Percentiles rank a stretch among this genome's conserved stretches.
Evolutionary conservation across 64 coral and sea anemone genomes (phyloP).

Genomic region (Orbicella faveolata): DNA sequence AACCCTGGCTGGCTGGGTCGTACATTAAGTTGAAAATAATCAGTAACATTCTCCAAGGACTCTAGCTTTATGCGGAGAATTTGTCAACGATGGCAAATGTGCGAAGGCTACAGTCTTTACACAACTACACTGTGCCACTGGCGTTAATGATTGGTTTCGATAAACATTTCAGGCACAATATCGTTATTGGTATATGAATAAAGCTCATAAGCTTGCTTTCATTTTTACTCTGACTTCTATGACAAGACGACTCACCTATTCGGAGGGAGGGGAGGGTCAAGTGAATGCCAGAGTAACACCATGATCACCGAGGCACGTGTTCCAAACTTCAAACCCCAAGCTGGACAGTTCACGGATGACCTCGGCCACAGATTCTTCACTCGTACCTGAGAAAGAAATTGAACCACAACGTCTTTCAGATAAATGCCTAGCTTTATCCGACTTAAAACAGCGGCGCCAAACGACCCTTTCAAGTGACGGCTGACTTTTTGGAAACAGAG

Average conservation of each 20-base stretch:
- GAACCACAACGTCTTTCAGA: neutral
- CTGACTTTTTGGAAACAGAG: no score
- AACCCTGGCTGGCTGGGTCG: no score
- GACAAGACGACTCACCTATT: neutral
- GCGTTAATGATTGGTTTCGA: neutral
- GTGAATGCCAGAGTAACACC: conserved; percentile 1
- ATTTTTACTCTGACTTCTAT: neutral
- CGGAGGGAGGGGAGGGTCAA: neutral
- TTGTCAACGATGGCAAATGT: no score
- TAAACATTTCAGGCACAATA: neutral
- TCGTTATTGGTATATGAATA: neutral
- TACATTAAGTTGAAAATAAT: no score
- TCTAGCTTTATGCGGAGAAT: no score
- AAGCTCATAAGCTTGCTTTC: neutral
- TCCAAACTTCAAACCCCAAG: conserved; percentile 34
- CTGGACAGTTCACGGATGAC: conserved; percentile 21
- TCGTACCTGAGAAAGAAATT: conserved; percentile 8
- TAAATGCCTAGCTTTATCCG: no score
- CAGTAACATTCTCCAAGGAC: no score
- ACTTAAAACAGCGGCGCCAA: no score
- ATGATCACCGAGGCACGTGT: conserved; percentile 29
- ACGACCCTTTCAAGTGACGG: no score
- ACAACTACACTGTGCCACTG: neutral
- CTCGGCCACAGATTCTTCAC: neutral
- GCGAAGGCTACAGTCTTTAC: no score